Evolutionary conservation across 1,140 invertebrate species (phyloP).

Genomic region (Reticulitermes speratus): DNA sequence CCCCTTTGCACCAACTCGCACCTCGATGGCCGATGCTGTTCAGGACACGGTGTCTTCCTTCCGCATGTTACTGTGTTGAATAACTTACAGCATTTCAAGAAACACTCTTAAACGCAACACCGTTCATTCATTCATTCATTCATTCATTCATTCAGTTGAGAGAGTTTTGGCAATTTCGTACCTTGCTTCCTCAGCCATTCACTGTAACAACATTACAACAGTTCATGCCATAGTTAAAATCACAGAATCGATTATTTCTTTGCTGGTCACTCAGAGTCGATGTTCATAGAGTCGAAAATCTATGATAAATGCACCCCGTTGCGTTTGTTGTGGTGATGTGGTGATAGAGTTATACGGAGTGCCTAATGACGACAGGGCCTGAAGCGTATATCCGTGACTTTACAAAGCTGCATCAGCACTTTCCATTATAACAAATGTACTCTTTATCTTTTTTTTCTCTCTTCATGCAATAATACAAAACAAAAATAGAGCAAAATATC

Average conservation of each 20-base stretch:
- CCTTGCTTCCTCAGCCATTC: too few species aligned
- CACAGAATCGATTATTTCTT: not conserved
- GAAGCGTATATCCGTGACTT: not conserved
- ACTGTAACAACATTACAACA: too few species aligned
- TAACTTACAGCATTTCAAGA: too few species aligned
- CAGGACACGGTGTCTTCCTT: too few species aligned
- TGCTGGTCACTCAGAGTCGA: not conserved
- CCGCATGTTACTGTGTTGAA: too few species aligned
- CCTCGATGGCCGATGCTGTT: too few species aligned
- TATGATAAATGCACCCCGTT: not conserved
- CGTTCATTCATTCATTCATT: too few species aligned
- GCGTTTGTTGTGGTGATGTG: not conserved
- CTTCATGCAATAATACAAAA: not conserved
- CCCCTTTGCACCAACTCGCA: too few species aligned
- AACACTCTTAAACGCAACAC: too few species aligned
- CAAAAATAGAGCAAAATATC: not conserved
- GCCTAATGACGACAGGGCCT: not conserved
- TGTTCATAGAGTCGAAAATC: not conserved
- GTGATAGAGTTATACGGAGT: constrained; percentile 9
- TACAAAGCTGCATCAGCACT: not conserved
- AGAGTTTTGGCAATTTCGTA: too few species aligned
- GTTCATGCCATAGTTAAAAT: not conserved
- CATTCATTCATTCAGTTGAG: too few species aligned
- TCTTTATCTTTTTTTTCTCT: not conserved
- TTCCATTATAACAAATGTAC: not conserved